Conservation (phyloP, 2,113 vertebrate genomes). For the Pongo pygmaeus region DNA sequence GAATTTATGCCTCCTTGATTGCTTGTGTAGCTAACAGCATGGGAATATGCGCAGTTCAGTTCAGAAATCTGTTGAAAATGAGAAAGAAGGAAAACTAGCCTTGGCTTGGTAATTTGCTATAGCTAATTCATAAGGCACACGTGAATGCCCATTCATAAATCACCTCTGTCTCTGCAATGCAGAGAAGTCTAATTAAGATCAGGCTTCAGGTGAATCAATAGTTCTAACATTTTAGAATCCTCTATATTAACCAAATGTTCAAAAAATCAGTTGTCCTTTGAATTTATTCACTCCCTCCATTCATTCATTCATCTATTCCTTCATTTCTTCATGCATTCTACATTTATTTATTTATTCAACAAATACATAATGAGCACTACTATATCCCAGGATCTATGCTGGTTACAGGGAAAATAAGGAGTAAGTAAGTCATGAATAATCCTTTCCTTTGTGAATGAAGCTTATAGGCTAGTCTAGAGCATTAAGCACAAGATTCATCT, state of each 20-base stretch:
- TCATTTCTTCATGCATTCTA: background rate
- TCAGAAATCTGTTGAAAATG: background rate
- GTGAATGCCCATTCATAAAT: background rate
- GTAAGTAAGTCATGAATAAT: background rate
- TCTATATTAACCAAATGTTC: background rate
- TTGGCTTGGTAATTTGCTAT: background rate
- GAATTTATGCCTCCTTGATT: background rate
- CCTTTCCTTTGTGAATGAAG: background rate
- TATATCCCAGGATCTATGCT: background rate
- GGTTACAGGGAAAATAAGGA: background rate
- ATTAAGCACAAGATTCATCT: background rate
- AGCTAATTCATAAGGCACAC: background rate
- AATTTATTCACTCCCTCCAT: background rate
- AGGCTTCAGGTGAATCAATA: background rate
- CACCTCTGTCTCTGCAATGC: background rate
- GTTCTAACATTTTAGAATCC: background rate
- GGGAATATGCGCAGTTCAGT: background rate
- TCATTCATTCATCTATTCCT: background rate
- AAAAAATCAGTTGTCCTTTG: background rate
- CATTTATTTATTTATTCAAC: background rate
- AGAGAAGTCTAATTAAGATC: conserved; percentile 34
- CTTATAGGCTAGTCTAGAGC: background rate
- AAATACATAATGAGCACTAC: background rate
- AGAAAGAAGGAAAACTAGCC: background rate
- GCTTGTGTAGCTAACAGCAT: background rate